phyloP scores from a whole-genome alignment of 1,140 invertebrate species.

The Dendroctonus valens region DNA sequence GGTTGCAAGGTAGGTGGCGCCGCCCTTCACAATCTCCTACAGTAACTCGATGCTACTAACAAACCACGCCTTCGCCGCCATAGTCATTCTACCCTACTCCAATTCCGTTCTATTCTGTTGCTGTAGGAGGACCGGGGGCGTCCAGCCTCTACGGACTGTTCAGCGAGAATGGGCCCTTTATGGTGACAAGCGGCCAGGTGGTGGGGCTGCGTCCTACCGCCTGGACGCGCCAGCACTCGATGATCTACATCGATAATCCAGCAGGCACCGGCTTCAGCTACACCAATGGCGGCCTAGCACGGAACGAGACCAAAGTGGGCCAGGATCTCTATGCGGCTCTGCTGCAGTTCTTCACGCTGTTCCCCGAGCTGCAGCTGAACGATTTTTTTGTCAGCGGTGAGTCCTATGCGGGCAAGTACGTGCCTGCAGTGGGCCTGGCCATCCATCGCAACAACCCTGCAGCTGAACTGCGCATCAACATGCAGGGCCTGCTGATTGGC shows the following conservation, averaged over 20 bases:
- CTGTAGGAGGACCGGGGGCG: conserved; percentile 62
- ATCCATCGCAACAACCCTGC: conserved; percentile 67
- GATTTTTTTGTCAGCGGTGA: conserved; percentile 77
- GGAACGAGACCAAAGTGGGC: conserved; percentile 65
- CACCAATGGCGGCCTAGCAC: conserved; percentile 61
- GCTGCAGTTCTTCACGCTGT: conserved; percentile 69
- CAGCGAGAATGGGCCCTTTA: conserved; percentile 64
- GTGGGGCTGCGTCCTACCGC: conserved; percentile 38
- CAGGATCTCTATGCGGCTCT: conserved; percentile 63
- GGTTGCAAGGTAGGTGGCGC: conserved; percentile 62
- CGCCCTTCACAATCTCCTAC: no score
- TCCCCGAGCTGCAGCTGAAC: conserved; percentile 63
- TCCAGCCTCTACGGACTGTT: conserved; percentile 70
- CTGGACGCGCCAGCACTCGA: conserved; percentile 70
- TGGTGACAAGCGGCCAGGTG: no score
- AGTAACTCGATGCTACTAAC: no score
- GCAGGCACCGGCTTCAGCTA: conserved; percentile 79
- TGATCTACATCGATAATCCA: conserved; percentile 83
- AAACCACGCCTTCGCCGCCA: no score
- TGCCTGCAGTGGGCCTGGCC: conserved; percentile 70
- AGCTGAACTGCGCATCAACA: conserved; percentile 61
- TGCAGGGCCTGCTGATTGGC: conserved; percentile 75
- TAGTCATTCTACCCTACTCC: no score
- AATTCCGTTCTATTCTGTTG: no score
- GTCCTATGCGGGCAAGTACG: conserved; percentile 81